phyloP scores from a whole-genome alignment of 2,888 invertebrate species.

The Tholera decimalis region DNA sequence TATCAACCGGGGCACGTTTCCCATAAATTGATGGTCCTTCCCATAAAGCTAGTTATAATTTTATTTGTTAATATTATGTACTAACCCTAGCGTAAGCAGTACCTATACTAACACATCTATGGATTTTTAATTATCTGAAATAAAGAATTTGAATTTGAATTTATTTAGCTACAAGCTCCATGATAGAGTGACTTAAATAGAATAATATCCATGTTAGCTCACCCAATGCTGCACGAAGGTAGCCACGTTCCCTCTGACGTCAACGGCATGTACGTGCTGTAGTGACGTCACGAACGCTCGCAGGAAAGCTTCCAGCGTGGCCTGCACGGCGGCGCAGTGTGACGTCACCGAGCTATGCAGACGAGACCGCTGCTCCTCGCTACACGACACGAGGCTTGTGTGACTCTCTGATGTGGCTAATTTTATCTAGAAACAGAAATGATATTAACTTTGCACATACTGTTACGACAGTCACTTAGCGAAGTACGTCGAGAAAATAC shows the following conservation, averaged over 20 bases:
- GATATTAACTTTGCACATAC: background rate
- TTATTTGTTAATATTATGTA: too few relatives aligned
- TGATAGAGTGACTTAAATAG: too few relatives aligned
- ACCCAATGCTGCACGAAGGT: slow-evolving; percentile 78
- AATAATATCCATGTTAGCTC: slow-evolving; percentile 34
- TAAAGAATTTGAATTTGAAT: too few relatives aligned
- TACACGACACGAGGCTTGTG: slow-evolving; percentile 4
- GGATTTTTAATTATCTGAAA: too few relatives aligned
- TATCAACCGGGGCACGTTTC: too few relatives aligned
- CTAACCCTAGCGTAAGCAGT: too few relatives aligned
- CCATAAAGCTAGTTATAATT: too few relatives aligned
- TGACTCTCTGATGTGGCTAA: slow-evolving; percentile 56
- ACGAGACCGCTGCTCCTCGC: slow-evolving; percentile 26
- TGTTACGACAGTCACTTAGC: too few relatives aligned
- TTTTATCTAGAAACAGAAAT: slow-evolving; percentile 63
- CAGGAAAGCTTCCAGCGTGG: slow-evolving; percentile 46
- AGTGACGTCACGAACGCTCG: slow-evolving; percentile 48
- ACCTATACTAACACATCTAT: too few relatives aligned
- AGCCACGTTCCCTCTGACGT: slow-evolving; percentile 64
- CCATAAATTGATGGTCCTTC: too few relatives aligned
- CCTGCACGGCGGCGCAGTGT: slow-evolving; percentile 39
- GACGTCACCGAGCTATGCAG: slow-evolving; percentile 29
- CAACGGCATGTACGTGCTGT: slow-evolving; percentile 47
- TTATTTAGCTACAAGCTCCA: too few relatives aligned
- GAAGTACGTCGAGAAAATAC: too few relatives aligned